Base-by-base conservation (phyloP, 2,113 vertebrate genomes). In the Montifringilla adamsi region DNA sequence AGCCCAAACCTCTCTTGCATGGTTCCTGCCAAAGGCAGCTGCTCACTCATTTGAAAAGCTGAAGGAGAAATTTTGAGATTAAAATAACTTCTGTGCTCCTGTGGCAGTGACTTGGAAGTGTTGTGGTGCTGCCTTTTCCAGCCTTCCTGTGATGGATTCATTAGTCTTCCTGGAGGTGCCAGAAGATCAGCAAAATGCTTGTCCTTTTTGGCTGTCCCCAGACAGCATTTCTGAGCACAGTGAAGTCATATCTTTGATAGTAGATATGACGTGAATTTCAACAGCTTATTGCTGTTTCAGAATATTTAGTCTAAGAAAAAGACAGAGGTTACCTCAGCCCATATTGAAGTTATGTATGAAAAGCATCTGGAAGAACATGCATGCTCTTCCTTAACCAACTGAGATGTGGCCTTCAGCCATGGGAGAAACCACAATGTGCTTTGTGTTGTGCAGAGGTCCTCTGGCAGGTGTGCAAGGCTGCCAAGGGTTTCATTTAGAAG, bases 111-210 rank as follows among this genome's bases (percentile, higher is more conserved):
- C 11, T 95, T 7, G 21, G 84, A 83, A 62, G 58, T 56, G 3
- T 11, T 72, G 82, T 6, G 6, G 13, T 83, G 19, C 37, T 21
- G 4, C 68, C 47, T 91, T 87, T 78, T 75, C 84, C 94, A 87
- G 94, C 93, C 68, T 74, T 68, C 47, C 58, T 11, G 7, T 44
- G 47, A 94, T 55, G 59, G 68, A 84, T 91, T 91, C 91, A 94
- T 97, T 97, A 93, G 93, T 95, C 92, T 97, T 63, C 26, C 59
- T 78, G 88, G 88, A 86, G 59, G 59, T 58, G 56, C 66, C 90
- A 91, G 81, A 78, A 79, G 62, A 78, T 73, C 69, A 73, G 30
- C 11, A 41, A 93, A 75, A 63, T 43, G 56, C 22, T 90, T 90
- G 37, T 93, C 53, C 76, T 93, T 28, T 90, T 76, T 70, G 80